Conservation (phyloP, 2,797 vertebrate genomes). For the Tragelaphus oryx region DNA sequence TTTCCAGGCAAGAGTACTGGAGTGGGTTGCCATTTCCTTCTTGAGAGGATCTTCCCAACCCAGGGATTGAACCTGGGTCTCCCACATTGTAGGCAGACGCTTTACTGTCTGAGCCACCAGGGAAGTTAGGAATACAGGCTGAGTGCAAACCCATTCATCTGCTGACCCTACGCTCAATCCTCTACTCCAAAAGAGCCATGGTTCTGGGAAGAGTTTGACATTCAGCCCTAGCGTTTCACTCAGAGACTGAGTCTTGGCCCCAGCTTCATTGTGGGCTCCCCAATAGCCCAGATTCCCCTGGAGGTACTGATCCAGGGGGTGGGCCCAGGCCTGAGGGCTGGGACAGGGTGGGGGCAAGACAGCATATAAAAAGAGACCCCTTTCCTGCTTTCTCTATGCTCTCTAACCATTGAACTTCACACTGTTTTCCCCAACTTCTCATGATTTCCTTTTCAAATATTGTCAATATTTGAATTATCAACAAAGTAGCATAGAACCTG, state of each 20-base stretch:
- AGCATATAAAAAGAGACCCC: background rate
- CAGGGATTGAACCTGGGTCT: background rate
- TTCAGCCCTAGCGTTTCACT: background rate
- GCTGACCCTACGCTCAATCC: accelerated
- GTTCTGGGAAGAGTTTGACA: background rate
- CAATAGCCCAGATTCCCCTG: background rate
- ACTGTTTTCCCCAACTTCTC: background rate
- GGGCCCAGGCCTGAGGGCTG: too few species aligned
- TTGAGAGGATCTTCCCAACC: background rate
- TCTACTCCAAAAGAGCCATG: accelerated
- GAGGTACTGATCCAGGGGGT: too few species aligned
- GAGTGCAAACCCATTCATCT: background rate
- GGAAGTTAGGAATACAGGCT: background rate
- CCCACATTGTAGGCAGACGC: accelerated
- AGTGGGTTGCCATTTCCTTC: background rate
- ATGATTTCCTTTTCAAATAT: background rate
- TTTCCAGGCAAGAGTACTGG: background rate
- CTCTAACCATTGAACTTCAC: background rate
- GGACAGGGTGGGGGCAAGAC: background rate
- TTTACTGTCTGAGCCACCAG: background rate
- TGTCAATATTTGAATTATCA: background rate
- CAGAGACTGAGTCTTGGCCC: background rate
- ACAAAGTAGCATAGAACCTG: background rate
- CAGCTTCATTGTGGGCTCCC: background rate
- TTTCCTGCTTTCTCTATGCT: background rate